A percentile compares a stretch with the other conserved stretches of the same genome.
Evolutionary conservation across 2,113 vertebrate species (phyloP).

Genomic region (Perccottus glenii): DNA sequence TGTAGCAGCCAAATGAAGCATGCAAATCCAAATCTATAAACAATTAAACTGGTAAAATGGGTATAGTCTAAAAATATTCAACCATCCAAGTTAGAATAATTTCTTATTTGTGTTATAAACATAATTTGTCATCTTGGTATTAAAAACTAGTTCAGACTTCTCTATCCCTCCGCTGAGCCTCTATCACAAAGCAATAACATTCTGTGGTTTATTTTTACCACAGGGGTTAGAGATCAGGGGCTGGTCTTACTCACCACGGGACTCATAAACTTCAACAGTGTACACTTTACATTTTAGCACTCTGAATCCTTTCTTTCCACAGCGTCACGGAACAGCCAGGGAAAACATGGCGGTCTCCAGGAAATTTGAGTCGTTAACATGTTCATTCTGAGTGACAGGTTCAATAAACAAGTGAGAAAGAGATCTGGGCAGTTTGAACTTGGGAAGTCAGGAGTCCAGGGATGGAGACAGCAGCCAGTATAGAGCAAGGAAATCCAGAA

Average conservation of each 20-base stretch:
- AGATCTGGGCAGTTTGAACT: not conserved
- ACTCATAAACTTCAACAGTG: conserved; percentile 11
- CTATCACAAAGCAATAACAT: conserved; percentile 24
- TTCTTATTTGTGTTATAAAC: too few relatives aligned
- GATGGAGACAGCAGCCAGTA: too few relatives aligned
- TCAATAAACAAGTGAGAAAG: not conserved
- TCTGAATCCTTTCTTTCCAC: conserved; percentile 16
- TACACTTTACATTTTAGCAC: conserved; percentile 3
- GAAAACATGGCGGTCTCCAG: conserved; percentile 15
- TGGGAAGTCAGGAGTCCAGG: not conserved
- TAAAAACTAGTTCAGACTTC: too few relatives aligned
- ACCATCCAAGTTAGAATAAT: too few relatives aligned
- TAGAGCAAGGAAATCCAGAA: too few relatives aligned
- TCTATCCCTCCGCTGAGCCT: not conserved
- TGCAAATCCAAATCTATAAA: too few relatives aligned
- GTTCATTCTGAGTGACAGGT: not conserved
- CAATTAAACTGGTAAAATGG: too few relatives aligned
- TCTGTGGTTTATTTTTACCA: conserved; percentile 11
- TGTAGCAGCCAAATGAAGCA: too few relatives aligned
- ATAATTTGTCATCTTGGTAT: too few relatives aligned
- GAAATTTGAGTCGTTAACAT: not conserved
- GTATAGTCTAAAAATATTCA: too few relatives aligned
- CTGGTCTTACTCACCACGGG: not conserved
- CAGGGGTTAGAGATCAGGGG: not conserved
- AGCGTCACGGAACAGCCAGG: not conserved